These are phyloP conservation scores for Tenualosa thibaudeaui DNA, from an alignment of 2,797 vertebrate species.

Conservation along the genomic window DNA sequence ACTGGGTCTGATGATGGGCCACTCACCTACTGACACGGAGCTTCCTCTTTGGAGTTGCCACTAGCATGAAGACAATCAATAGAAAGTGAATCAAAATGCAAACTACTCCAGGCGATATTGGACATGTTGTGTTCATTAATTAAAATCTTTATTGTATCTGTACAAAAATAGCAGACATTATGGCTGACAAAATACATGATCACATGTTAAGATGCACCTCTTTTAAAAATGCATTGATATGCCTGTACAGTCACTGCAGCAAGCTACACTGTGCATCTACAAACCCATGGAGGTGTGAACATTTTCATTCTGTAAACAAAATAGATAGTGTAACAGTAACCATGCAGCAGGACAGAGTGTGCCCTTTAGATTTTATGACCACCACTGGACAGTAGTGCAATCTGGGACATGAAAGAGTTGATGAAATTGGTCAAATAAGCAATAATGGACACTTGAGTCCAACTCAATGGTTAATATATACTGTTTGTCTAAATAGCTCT, in stretches of 20 bases:
- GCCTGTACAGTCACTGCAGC: constrained; percentile 46
- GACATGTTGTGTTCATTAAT: background rate
- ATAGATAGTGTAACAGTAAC: background rate
- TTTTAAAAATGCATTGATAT: constrained; percentile 42
- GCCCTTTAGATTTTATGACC: background rate
- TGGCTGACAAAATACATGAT: constrained; percentile 35
- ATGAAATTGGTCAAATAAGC: background rate
- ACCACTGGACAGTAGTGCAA: background rate
- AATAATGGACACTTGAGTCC: background rate
- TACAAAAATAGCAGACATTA: constrained; percentile 44
- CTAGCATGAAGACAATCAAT: background rate
- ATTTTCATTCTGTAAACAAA: background rate
- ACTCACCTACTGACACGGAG: background rate
- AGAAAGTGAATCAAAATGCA: background rate
- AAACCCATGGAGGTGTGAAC: background rate
- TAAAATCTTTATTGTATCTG: constrained; percentile 4
- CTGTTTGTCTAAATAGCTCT: background rate
- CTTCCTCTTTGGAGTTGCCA: background rate
- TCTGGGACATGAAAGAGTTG: background rate
- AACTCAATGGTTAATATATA: background rate
- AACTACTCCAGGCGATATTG: background rate
- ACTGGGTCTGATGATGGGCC: background rate
- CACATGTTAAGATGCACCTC: constrained; percentile 29
- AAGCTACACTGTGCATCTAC: constrained; percentile 6
- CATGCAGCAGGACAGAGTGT: background rate